Percentiles rank a stretch among this genome's conserved stretches.
Evolutionary conservation across 2,888 invertebrate species (phyloP).

Genomic region (Drosophila rubida): DNA sequence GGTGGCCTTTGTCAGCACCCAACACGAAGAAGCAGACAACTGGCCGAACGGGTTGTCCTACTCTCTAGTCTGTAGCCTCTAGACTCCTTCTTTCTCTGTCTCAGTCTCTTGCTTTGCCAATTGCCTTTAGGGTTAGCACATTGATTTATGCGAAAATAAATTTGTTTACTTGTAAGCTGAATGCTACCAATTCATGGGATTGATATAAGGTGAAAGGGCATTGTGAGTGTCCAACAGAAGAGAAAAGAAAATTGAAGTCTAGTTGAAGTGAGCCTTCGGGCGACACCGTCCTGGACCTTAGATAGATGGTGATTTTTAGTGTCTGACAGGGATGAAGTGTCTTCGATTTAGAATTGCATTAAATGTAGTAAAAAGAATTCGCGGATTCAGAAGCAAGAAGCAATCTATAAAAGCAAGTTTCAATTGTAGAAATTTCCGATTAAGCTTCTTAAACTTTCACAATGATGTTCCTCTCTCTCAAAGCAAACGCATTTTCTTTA

Average conservation of each 20-base stretch:
- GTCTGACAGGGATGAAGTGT: background rate
- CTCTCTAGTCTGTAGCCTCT: background rate
- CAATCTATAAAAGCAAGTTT: too few species aligned
- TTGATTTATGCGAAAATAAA: conserved; percentile 66
- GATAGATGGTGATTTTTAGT: background rate
- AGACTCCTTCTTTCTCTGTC: background rate
- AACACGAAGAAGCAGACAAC: conserved; percentile 37
- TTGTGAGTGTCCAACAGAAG: background rate
- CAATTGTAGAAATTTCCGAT: too few species aligned
- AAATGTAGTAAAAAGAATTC: too few species aligned
- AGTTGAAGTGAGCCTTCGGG: background rate
- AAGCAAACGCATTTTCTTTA: conserved; percentile 9
- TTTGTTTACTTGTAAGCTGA: conserved; percentile 50
- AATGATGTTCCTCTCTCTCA: too few species aligned
- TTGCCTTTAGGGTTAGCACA: conserved; percentile 46
- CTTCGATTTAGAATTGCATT: background rate
- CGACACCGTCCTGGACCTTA: background rate
- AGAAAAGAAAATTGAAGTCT: too few species aligned
- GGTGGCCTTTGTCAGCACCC: conserved; percentile 70
- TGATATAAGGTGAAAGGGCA: background rate
- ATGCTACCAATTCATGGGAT: background rate
- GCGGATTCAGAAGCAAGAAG: too few species aligned
- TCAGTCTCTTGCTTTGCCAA: conserved; percentile 34
- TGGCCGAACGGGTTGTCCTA: conserved; percentile 64
- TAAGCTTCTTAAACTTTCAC: too few species aligned